These are phyloP conservation scores for Eptatretus burgeri DNA, from an alignment of 2,113 vertebrate species.

Conservation along the genomic window DNA sequence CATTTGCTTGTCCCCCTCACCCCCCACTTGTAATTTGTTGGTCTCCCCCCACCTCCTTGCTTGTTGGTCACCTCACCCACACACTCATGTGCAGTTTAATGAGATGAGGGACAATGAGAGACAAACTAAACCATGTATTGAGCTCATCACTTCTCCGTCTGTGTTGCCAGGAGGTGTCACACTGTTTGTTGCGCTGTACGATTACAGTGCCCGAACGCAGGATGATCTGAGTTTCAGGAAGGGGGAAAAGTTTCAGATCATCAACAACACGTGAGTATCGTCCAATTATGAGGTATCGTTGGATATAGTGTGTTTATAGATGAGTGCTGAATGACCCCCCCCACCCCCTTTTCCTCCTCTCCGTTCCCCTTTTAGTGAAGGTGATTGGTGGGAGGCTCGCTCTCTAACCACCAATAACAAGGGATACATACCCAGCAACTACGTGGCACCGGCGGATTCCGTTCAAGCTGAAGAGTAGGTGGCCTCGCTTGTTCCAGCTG, in stretches of 20 bases:
- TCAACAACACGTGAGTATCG: slow-evolving; percentile 85
- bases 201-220: slow-evolving; percentile 81
- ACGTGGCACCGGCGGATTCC: slow-evolving; percentile 89
- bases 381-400: slow-evolving; percentile 98
- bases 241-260: slow-evolving; percentile 85
- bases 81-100: too few species aligned
- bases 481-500: background rate
- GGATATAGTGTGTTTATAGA: background rate
- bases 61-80: too few species aligned
- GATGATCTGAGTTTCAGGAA: slow-evolving; percentile 91
- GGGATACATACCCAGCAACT: slow-evolving; percentile 97
- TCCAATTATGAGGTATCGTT: background rate
- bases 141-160: slow-evolving; percentile 9
- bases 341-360: background rate
- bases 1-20: too few species aligned
- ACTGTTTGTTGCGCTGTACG: slow-evolving; percentile 82
- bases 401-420: slow-evolving; percentile 90
- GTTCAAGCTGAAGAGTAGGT: slow-evolving; percentile 98
- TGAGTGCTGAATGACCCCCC: too few species aligned
- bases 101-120: too few species aligned
- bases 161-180: slow-evolving; percentile 41
- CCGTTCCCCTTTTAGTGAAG: slow-evolving; percentile 31
- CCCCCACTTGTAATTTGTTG: too few species aligned
- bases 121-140: too few species aligned
- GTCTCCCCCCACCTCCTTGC: too few species aligned